Evolutionary conservation across 2,113 vertebrate species (phyloP).

Genomic region (Pithys albifrons): DNA sequence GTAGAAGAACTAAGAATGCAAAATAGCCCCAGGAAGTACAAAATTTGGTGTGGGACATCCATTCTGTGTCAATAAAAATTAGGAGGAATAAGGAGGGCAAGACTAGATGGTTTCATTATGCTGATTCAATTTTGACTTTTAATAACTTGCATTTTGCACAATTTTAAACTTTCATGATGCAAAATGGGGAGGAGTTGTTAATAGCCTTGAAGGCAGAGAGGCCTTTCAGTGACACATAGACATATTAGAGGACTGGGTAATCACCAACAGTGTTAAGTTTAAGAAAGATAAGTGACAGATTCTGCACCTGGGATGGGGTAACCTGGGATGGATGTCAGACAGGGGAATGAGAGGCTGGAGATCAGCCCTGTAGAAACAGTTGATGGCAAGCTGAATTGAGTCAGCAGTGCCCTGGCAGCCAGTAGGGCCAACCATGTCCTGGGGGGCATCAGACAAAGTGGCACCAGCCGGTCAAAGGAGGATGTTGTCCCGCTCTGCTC

Average conservation of each 20-base stretch:
- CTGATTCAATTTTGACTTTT: neutral
- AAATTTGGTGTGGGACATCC: neutral
- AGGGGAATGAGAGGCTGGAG: neutral
- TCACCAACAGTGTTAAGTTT: neutral
- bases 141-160: neutral
- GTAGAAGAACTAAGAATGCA: neutral
- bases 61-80: neutral
- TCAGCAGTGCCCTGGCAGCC: neutral
- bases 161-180: neutral
- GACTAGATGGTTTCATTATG: neutral
- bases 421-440: neutral
- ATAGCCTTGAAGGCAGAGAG: neutral
- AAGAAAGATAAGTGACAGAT: neutral
- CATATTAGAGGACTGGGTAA: neutral
- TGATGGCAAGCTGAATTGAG: neutral
- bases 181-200: neutral
- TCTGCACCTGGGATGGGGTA: neutral
- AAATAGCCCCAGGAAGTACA: neutral
- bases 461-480: neutral
- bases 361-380: neutral
- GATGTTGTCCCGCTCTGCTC: neutral
- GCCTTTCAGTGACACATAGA: neutral
- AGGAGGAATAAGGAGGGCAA: fast-evolving
- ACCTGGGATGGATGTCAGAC: neutral
- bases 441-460: neutral